Base-by-base conservation (phyloP, 2,888 invertebrate species). In the Lutraria lutraria region DNA sequence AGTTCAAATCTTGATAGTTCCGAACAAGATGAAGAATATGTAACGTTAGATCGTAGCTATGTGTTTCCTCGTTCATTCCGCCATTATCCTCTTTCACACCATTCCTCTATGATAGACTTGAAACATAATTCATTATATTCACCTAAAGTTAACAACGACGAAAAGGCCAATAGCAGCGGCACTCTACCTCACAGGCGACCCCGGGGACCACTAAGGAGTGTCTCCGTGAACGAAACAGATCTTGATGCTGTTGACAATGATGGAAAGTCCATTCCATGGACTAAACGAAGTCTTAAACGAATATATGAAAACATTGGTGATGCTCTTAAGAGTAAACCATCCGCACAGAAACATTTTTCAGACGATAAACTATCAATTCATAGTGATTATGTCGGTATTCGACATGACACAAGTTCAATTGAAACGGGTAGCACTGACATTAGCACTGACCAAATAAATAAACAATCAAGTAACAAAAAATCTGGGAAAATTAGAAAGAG, bases 41-140 rank as follows among this genome's bases (percentile, higher is more conserved):
- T 93, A 10, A 94, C 94, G 15, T 86, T 94, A 89, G 94, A 94
- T 86, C 88, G 93, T 53, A 94, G 91, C 83, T 94, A 94, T 88
- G 83, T 91, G 53, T 91, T 92, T 63, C 89, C 85, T 68, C 80
- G 89, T 29, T 85, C 90, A 56, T 88, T 91, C 31, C 88, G 85
- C 60, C 81, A 82, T 52, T 87, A 81, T 19, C 89, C 85, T 13
- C 76, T 88, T 16, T 90, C 94, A 8, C 93, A 93, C 84, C 92
- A 92, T 90, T 89, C 92, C 63, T 94, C 93, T 4, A 92, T 93
- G 91, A 90, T 94, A 34, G 93, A 93, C 90, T 91, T 94, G 56
- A 93, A 93, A 86, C 91, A 92, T 88, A 92, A 92, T 81, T 85
- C 91, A 76, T 68, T 92, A 54, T 90, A 90, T 83, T 90, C 92